Conservation (phyloP, 2,797 vertebrate genomes). For the Argya squamiceps region DNA sequence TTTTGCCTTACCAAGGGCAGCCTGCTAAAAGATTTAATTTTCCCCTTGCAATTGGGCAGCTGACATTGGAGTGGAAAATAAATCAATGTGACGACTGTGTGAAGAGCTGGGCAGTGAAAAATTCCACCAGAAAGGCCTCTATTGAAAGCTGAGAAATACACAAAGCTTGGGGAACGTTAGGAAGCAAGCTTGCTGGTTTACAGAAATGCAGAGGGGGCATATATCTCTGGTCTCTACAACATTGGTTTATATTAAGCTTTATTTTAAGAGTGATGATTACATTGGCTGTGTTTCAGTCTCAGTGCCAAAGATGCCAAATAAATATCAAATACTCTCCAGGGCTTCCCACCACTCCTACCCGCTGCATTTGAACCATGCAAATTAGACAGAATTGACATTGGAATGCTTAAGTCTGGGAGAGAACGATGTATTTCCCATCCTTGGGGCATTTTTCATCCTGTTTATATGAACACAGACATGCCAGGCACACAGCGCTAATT, state of each 20-base stretch:
- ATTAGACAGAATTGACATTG: conserved; percentile 45
- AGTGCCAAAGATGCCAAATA: conserved; percentile 32
- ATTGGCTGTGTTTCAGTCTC: conserved; percentile 15
- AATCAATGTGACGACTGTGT: not conserved
- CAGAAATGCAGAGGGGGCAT: not conserved
- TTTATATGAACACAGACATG: conserved; percentile 17
- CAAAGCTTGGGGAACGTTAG: conserved; percentile 10
- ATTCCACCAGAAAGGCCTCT: conserved; percentile 20
- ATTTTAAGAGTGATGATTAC: conserved; percentile 55
- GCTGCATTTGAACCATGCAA: conserved; percentile 25
- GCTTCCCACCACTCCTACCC: not conserved
- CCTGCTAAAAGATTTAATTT: conserved; percentile 44
- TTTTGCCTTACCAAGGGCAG: not conserved
- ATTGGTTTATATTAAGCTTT: conserved; percentile 44
- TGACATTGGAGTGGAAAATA: conserved; percentile 28
- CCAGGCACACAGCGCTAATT: not conserved
- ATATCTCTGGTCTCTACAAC: conserved; percentile 11
- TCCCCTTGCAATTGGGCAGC: not conserved
- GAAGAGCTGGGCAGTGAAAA: conserved; percentile 17
- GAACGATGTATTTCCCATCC: conserved; percentile 2
- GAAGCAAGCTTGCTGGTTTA: conserved; percentile 43
- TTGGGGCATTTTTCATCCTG: conserved; percentile 22
- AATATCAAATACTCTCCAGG: conserved; percentile 44
- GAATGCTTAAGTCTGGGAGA: conserved; percentile 17
- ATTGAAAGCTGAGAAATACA: conserved; percentile 35